Percentiles rank a stretch among this genome's conserved stretches.
Evolutionary conservation across 2,888 invertebrate genomes (phyloP).

Genomic region (Lypha dubia): DNA sequence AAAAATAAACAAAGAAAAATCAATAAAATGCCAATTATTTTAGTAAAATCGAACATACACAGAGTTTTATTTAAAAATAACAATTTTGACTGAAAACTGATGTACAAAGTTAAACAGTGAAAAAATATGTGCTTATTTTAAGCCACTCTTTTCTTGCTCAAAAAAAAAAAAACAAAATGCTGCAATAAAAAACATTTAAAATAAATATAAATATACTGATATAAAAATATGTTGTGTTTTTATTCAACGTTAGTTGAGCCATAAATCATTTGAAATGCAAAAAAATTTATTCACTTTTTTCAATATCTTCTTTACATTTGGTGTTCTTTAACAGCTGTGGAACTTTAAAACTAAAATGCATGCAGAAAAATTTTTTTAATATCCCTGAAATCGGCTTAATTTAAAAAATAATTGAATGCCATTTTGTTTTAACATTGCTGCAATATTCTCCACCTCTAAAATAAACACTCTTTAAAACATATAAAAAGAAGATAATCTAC

Average conservation of each 20-base stretch:
- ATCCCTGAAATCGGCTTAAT: not conserved
- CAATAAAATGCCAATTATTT: constrained; percentile 64
- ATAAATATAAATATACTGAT: constrained; percentile 38
- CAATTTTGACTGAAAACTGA: constrained; percentile 13
- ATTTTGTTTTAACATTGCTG: not conserved
- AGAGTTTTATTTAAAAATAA: constrained; percentile 39
- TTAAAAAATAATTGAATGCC: not conserved
- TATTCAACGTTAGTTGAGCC: constrained; percentile 61
- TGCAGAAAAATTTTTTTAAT: not conserved
- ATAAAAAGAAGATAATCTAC: too few species aligned
- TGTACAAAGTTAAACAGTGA: not conserved
- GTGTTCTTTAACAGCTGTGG: not conserved
- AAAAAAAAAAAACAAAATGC: constrained; percentile 16
- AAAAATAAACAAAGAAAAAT: constrained; percentile 33
- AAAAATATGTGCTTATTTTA: constrained; percentile 8
- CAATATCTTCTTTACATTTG: not conserved
- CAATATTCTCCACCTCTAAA: too few species aligned
- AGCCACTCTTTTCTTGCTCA: not conserved
- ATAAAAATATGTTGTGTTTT: constrained; percentile 62
- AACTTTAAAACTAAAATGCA: not conserved
- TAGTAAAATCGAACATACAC: constrained; percentile 31
- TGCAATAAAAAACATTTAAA: constrained; percentile 22
- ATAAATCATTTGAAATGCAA: constrained; percentile 59
- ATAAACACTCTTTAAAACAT: too few species aligned
- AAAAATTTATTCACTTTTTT: constrained; percentile 17